A percentile compares a stretch with the other conserved stretches of the same genome.
Evolutionary conservation across 2,888 invertebrate genomes (phyloP).

Genomic region (Mylabris sibirica): DNA sequence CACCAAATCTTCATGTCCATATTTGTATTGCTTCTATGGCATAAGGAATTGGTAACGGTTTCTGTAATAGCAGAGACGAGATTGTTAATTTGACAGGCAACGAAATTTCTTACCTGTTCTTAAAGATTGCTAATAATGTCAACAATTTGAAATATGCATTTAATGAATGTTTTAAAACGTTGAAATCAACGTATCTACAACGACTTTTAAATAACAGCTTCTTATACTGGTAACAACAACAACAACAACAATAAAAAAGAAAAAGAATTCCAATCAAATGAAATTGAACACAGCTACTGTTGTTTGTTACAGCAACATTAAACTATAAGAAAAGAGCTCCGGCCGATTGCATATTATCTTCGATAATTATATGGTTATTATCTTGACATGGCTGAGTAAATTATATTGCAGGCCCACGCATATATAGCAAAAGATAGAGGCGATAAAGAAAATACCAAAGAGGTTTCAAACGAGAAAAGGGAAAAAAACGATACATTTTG

Average conservation of each 20-base stretch:
- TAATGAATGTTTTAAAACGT: conserved; percentile 8
- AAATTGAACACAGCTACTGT: conserved; percentile 13
- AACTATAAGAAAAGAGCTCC: not conserved
- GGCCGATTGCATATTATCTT: conserved; percentile 34
- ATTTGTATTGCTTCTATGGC: not conserved
- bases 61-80: not conserved
- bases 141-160: conserved; percentile 9
- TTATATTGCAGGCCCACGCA: conserved; percentile 60
- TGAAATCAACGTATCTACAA: not conserved
- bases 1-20: not conserved
- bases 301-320: conserved; percentile 2
- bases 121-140: not conserved
- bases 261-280: conserved; percentile 10
- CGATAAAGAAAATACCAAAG: conserved; percentile 8
- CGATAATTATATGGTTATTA: conserved; percentile 59
- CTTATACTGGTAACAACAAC: not conserved
- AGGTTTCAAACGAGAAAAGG: not conserved
- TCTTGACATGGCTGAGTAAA: conserved; percentile 57
- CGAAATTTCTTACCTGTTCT: conserved; percentile 1
- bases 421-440: conserved; percentile 33
- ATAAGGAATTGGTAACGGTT: not conserved
- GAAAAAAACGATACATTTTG: not conserved
- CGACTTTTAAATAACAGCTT: conserved; percentile 3
- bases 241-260: not conserved
- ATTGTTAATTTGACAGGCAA: not conserved